phyloP scores from a whole-genome alignment of 2,113 vertebrate genomes.

The Paradoxurus hermaphroditus region DNA sequence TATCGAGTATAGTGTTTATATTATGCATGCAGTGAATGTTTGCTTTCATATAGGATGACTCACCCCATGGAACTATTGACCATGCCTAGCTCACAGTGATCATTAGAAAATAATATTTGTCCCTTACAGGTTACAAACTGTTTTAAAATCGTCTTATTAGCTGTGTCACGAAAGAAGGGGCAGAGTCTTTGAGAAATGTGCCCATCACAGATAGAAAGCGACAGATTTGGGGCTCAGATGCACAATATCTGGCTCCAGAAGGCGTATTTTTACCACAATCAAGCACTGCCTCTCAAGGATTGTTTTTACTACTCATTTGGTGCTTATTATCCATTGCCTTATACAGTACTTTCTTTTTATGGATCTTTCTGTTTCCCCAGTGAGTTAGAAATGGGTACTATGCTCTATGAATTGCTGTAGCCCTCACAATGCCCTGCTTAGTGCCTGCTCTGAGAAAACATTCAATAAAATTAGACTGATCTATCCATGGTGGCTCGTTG shows the following conservation, averaged over 20 bases:
- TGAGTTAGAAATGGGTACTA: neutral
- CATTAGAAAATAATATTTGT: neutral
- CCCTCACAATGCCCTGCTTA: neutral
- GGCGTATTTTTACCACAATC: neutral
- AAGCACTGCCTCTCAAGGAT: neutral
- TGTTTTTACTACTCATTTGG: neutral
- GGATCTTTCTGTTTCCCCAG: neutral
- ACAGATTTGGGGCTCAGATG: neutral
- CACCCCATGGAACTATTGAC: neutral
- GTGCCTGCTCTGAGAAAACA: conserved; percentile 11
- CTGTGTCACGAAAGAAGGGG: neutral
- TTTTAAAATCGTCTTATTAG: neutral
- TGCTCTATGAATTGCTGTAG: neutral
- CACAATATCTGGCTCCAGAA: neutral
- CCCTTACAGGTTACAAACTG: neutral
- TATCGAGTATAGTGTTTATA: neutral
- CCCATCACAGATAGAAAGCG: neutral
- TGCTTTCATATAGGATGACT: neutral
- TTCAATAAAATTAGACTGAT: neutral
- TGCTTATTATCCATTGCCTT: neutral
- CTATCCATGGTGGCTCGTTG: neutral
- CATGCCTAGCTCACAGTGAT: neutral
- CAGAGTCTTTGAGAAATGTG: neutral
- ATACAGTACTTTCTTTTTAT: neutral
- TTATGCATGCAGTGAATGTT: neutral